These are phyloP conservation scores for Anarsia innoxiella DNA, from an alignment of 2,888 invertebrate genomes.

Conservation along the genomic window DNA sequence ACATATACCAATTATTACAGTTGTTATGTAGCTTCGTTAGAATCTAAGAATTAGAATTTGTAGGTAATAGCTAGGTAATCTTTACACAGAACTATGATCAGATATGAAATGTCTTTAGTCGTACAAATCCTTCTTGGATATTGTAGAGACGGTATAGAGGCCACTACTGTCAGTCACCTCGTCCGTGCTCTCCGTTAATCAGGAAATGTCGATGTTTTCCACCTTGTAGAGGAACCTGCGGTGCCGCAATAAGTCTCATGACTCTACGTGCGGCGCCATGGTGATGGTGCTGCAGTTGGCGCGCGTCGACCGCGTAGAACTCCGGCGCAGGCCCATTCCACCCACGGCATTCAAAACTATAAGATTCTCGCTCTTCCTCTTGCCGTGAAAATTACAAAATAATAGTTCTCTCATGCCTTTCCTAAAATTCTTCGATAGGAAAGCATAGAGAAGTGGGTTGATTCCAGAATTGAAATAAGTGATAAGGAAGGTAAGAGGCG, in stretches of 20 bases:
- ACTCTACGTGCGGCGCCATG: slow-evolving; percentile 65
- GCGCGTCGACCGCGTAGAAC: slow-evolving; percentile 70
- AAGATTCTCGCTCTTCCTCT: slow-evolving; percentile 58
- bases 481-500: slow-evolving; percentile 89
- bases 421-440: slow-evolving; percentile 86
- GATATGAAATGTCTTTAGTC: slow-evolving; percentile 31
- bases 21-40: too few relatives aligned
- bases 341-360: slow-evolving; percentile 63
- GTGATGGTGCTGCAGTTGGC: slow-evolving; percentile 74
- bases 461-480: slow-evolving; percentile 93
- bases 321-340: slow-evolving; percentile 55
- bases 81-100: too few relatives aligned
- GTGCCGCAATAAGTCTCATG: slow-evolving; percentile 63
- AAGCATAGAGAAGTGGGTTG: slow-evolving; percentile 93
- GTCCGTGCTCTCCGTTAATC: slow-evolving; percentile 70
- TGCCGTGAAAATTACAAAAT: slow-evolving; percentile 71
- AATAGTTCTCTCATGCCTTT: slow-evolving; percentile 89
- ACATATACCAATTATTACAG: too few relatives aligned
- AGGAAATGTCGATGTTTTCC: slow-evolving; percentile 62
- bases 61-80: too few relatives aligned
- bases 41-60: too few relatives aligned
- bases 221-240: slow-evolving; percentile 59
- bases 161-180: slow-evolving; percentile 67
- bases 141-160: slow-evolving; percentile 55
- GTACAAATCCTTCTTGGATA: slow-evolving; percentile 55